phyloP scores from a whole-genome alignment of 2,113 vertebrate genomes.

The Bubo blakistoni region DNA sequence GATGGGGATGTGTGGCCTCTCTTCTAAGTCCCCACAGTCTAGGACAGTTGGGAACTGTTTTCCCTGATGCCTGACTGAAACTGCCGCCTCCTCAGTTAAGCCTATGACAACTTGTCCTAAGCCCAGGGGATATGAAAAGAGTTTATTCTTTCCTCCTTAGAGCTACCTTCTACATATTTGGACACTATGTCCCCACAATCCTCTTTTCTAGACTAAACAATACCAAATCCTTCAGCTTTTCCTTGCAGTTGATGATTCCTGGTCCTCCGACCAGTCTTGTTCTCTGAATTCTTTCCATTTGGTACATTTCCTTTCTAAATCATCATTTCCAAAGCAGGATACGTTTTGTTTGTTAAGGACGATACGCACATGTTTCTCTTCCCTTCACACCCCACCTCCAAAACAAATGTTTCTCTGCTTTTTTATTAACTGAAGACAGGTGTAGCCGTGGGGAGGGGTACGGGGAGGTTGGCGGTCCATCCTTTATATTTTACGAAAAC shows the following conservation, averaged over 20 bases:
- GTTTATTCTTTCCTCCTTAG: conserved; percentile 9
- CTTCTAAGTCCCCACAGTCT: neutral
- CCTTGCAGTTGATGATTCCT: neutral
- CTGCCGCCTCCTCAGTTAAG: neutral
- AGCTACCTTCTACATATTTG: conserved; percentile 38
- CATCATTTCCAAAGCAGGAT: neutral
- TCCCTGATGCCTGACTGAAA: neutral
- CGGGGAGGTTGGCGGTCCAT: neutral
- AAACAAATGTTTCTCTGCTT: neutral
- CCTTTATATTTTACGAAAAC: conserved; percentile 36
- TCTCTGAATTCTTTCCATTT: conserved; percentile 40
- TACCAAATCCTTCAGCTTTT: conserved; percentile 29
- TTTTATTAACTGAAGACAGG: conserved; percentile 12
- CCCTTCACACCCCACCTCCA: conserved; percentile 30
- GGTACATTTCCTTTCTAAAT: conserved; percentile 2
- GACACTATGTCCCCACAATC: neutral
- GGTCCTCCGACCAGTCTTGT: neutral
- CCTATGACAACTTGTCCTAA: conserved; percentile 9
- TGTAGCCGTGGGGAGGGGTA: neutral
- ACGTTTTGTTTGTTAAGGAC: neutral
- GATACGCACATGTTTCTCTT: conserved; percentile 21
- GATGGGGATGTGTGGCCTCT: neutral
- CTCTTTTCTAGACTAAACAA: conserved; percentile 52
- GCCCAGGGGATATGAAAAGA: neutral
- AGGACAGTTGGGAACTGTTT: neutral